Evolutionary conservation across 1,140 invertebrate genomes (phyloP).

Genomic region (Batillaria attramentaria): DNA sequence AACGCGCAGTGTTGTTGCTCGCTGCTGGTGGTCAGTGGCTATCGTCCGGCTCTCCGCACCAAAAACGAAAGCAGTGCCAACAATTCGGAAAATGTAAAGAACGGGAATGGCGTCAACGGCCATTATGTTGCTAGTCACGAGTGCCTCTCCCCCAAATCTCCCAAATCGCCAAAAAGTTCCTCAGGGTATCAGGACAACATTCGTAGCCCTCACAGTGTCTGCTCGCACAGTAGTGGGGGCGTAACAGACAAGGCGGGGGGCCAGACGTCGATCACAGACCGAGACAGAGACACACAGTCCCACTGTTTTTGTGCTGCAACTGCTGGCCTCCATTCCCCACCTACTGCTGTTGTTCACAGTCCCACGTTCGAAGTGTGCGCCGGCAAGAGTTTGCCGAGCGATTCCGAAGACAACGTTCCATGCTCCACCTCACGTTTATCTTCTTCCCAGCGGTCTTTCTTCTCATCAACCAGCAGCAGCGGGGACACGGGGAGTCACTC

Average conservation of each 20-base stretch:
- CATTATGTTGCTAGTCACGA: slow-evolving; percentile 39
- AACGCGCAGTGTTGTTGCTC: slow-evolving; percentile 22
- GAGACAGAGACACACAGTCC: slow-evolving; percentile 21
- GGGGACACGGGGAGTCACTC: slow-evolving; percentile 59
- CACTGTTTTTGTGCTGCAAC: slow-evolving; percentile 5
- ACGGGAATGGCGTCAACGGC: slow-evolving; percentile 18
- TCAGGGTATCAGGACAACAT: slow-evolving; percentile 22
- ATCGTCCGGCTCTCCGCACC: slow-evolving; percentile 38
- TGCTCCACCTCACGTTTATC: slow-evolving; percentile 34
- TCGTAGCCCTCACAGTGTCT: slow-evolving; percentile 26
- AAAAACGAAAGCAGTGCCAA: slow-evolving; percentile 39
- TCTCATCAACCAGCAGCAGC: slow-evolving; percentile 65
- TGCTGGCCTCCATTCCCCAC: slow-evolving; percentile 24
- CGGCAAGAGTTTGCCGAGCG: slow-evolving; percentile 20
- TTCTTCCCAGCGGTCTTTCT: slow-evolving; percentile 61
- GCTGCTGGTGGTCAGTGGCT: slow-evolving; percentile 27
- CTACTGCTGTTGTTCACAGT: slow-evolving; percentile 23
- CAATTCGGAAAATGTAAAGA: slow-evolving; percentile 32
- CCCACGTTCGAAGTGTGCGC: slow-evolving; percentile 27
- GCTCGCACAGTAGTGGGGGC: neutral
- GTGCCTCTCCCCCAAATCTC: slow-evolving; percentile 46
- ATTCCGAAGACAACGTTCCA: slow-evolving; percentile 34
- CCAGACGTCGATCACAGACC: neutral
- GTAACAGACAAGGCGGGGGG: slow-evolving; percentile 1
- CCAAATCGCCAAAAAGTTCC: slow-evolving; percentile 44